Percentiles rank a stretch among this genome's conserved stretches.
These are phyloP conservation scores for Acleris laterana DNA, from an alignment of 2,888 invertebrate genomes.

Conservation along the genomic window DNA sequence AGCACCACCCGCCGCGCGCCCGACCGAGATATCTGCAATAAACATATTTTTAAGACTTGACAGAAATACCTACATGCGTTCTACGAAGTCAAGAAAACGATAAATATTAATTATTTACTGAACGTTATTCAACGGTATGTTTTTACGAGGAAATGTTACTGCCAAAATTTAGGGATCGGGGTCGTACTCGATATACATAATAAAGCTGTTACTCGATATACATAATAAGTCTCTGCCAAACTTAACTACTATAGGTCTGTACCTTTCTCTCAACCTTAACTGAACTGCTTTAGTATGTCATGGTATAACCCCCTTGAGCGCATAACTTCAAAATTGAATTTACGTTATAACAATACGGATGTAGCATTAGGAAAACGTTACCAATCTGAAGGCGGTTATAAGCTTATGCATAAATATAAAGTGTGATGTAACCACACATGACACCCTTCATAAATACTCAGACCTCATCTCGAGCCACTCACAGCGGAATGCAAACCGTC, in stretches of 20 bases:
- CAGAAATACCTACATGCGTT: no score
- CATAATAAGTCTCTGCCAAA: no score
- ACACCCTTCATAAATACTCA: neutral
- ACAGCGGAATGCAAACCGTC: constrained; percentile 7
- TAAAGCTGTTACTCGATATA: no score
- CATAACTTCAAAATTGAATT: neutral
- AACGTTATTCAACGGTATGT: no score
- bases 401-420: constrained; percentile 16
- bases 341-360: neutral
- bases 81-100: no score
- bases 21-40: constrained; percentile 80
- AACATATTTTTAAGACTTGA: neutral
- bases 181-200: no score
- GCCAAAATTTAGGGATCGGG: no score
- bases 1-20: constrained; percentile 87
- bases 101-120: no score
- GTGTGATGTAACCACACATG: constrained; percentile 6
- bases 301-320: neutral
- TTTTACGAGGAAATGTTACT: no score
- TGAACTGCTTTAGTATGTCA: no score
- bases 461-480: constrained; percentile 1
- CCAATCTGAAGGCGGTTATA: constrained; percentile 7
- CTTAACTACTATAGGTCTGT: no score
- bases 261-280: no score
- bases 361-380: constrained; percentile 5